A percentile compares a stretch with the other conserved stretches of the same genome.
These are phyloP conservation scores for Girardinichthys multiradiatus DNA, from an alignment of 2,113 vertebrate species.

Conservation along the genomic window DNA sequence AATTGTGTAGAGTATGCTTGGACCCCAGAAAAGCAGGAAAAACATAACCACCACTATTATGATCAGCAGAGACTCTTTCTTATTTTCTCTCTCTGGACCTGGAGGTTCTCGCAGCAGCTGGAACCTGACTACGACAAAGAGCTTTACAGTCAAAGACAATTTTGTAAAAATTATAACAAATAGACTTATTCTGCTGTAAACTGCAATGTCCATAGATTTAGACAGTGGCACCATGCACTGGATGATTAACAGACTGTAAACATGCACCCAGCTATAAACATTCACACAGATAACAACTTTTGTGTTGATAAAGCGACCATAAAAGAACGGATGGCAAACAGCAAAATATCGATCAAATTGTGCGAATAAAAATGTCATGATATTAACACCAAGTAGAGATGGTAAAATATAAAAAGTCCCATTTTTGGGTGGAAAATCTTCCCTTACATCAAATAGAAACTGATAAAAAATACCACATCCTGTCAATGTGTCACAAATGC, in stretches of 20 bases:
- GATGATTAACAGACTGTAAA: background rate
- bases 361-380: slow-evolving; percentile 67
- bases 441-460: slow-evolving; percentile 67
- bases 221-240: background rate
- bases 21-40: slow-evolving; percentile 53
- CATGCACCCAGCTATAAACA: slow-evolving; percentile 23
- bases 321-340: slow-evolving; percentile 67
- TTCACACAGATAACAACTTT: background rate
- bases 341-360: slow-evolving; percentile 73
- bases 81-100: slow-evolving; percentile 14
- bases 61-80: slow-evolving; percentile 41
- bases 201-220: slow-evolving; percentile 10
- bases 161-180: slow-evolving; percentile 53
- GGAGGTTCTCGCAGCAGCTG: slow-evolving; percentile 48
- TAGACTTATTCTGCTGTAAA: slow-evolving; percentile 38
- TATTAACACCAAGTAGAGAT: slow-evolving; percentile 67
- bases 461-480: slow-evolving; percentile 57
- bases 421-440: slow-evolving; percentile 61
- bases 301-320: slow-evolving; percentile 20
- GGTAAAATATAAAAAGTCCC: slow-evolving; percentile 55
- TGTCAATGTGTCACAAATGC: slow-evolving; percentile 65
- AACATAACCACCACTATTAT: slow-evolving; percentile 55
- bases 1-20: slow-evolving; percentile 47
- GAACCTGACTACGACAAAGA: slow-evolving; percentile 53
- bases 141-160: slow-evolving; percentile 60